Conservation (phyloP, 1,140 invertebrate genomes). For the Eciton burchellii region DNA sequence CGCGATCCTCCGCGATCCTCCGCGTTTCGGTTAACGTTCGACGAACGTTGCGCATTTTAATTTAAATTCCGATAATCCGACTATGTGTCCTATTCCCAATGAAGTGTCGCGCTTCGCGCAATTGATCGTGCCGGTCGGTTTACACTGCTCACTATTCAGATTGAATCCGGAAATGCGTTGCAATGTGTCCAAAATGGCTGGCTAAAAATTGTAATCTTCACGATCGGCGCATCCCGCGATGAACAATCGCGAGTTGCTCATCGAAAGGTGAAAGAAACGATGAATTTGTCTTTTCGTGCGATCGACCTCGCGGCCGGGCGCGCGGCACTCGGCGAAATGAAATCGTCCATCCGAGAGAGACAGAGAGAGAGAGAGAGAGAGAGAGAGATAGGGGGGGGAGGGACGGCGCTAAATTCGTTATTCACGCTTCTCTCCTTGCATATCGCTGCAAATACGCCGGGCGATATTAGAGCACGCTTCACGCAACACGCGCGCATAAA, state of each 20-base stretch:
- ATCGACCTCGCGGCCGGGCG: conserved; percentile 22
- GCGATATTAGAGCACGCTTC: conserved; percentile 26
- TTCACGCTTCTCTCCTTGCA: conserved; percentile 14
- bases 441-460: background rate
- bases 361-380: conserved; percentile 19
- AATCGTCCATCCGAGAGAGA: conserved; percentile 12
- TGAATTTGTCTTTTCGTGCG: conserved; percentile 2
- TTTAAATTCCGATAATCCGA: too few relatives aligned
- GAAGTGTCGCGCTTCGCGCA: too few relatives aligned
- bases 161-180: too few relatives aligned
- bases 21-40: too few relatives aligned
- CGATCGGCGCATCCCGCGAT: too few relatives aligned
- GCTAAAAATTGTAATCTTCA: too few relatives aligned
- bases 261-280: background rate
- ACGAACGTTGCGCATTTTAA: too few relatives aligned
- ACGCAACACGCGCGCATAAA: conserved; percentile 19
- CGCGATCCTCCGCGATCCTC: background rate
- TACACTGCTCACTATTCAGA: too few relatives aligned
- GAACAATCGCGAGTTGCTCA: conserved; percentile 18
- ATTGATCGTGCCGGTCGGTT: too few relatives aligned
- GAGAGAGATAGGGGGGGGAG: background rate
- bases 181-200: too few relatives aligned
- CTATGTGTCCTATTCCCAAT: too few relatives aligned
- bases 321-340: conserved; percentile 31
- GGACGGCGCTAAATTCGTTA: conserved; percentile 28